phyloP scores from a whole-genome alignment of 2,888 invertebrate genomes.

The Drosophila recens region DNA sequence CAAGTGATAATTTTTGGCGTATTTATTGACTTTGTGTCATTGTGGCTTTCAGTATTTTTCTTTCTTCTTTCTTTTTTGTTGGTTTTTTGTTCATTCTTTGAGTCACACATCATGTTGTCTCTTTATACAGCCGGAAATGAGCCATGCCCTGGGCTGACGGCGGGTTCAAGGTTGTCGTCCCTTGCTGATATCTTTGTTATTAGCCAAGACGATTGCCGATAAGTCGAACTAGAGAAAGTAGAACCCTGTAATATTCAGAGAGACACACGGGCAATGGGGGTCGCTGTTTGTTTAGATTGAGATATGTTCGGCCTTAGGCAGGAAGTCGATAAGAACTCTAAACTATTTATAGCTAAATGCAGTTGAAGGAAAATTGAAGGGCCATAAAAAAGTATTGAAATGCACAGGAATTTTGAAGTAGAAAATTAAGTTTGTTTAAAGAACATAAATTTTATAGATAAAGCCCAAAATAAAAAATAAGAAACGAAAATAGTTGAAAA shows the following conservation, averaged over 20 bases:
- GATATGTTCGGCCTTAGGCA: conserved; percentile 36
- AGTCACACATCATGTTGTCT: conserved; percentile 39
- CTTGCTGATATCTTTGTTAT: conserved; percentile 73
- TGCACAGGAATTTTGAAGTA: neutral
- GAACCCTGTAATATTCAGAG: neutral
- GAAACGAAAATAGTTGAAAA: no score
- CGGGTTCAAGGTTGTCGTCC: conserved; percentile 65
- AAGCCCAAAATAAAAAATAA: neutral
- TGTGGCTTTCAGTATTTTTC: conserved; percentile 54
- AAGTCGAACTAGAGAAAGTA: conserved; percentile 37
- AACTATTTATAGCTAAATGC: conserved; percentile 54
- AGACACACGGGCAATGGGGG: conserved; percentile 1
- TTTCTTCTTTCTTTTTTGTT: neutral
- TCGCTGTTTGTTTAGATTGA: conserved; percentile 50
- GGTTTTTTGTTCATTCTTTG: conserved; percentile 19
- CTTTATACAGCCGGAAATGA: conserved; percentile 70
- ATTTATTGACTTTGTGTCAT: conserved; percentile 77
- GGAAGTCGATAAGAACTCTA: conserved; percentile 56
- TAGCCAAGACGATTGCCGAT: conserved; percentile 50
- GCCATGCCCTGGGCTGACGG: conserved; percentile 39
- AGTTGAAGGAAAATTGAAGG: conserved; percentile 19
- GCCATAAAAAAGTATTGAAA: neutral
- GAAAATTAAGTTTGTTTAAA: neutral
- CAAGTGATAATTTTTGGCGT: conserved; percentile 76
- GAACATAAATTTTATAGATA: neutral